phyloP scores from a whole-genome alignment of 2,113 vertebrate genomes.

The Nibea coibor region DNA sequence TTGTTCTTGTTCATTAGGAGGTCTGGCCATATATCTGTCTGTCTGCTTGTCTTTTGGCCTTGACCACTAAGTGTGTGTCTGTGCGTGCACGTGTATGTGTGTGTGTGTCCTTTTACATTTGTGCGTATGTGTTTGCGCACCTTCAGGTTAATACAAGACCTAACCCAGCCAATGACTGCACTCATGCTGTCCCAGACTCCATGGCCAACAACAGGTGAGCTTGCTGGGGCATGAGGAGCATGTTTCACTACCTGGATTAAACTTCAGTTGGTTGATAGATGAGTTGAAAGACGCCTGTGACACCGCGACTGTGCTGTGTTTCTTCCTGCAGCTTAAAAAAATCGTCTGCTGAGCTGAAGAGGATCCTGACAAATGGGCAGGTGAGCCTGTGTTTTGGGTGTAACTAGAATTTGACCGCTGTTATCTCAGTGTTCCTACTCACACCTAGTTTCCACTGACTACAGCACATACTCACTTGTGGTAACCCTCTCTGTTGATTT shows the following conservation, averaged over 20 bases:
- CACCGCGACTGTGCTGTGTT: conserved; percentile 13
- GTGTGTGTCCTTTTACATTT: conserved; percentile 67
- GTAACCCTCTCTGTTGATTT: conserved; percentile 89
- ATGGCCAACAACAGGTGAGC: conserved; percentile 96
- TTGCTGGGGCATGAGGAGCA: not conserved
- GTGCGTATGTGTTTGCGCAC: conserved; percentile 71
- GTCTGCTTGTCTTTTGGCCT: conserved; percentile 53
- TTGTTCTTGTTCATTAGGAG: conserved; percentile 71
- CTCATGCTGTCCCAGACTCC: conserved; percentile 85
- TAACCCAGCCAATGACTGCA: conserved; percentile 87
- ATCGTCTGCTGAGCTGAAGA: conserved; percentile 97
- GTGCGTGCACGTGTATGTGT: conserved; percentile 29
- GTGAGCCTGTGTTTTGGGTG: conserved; percentile 75
- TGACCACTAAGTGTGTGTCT: conserved; percentile 60
- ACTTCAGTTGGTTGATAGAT: conserved; percentile 6
- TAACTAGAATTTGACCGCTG: not conserved
- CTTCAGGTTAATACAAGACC: conserved; percentile 95
- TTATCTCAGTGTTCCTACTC: not conserved
- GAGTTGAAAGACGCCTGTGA: conserved; percentile 3
- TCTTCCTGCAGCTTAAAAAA: conserved; percentile 90
- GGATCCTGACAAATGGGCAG: conserved; percentile 96
- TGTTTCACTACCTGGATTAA: not conserved
- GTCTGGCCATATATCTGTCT: conserved; percentile 46
- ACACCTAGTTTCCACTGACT: conserved; percentile 87
- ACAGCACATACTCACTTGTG: conserved; percentile 86